phyloP scores from a whole-genome alignment of 2,113 vertebrate genomes.

The Turdus rufiventris region DNA sequence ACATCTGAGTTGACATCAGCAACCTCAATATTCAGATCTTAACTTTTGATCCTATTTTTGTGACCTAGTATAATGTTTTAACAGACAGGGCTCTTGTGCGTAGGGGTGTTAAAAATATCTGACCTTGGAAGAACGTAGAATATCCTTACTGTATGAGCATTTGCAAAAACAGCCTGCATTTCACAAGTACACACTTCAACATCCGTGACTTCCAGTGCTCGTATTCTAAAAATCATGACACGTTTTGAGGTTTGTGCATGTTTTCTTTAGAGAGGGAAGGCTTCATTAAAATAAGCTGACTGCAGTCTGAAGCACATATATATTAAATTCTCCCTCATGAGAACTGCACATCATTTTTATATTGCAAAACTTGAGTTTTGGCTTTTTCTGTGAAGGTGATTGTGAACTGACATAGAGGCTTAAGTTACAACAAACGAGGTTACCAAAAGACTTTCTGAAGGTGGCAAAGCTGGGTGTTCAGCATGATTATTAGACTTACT shows the following conservation, averaged over 20 bases:
- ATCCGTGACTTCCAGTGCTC: background rate
- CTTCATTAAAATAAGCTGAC: background rate
- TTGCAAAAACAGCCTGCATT: background rate
- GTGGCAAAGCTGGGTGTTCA: background rate
- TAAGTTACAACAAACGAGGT: background rate
- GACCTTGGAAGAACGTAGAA: background rate
- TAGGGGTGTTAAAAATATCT: conserved; percentile 29
- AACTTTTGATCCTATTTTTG: conserved; percentile 5
- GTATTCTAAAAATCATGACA: background rate
- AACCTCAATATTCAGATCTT: conserved; percentile 28
- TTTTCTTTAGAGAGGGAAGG: background rate
- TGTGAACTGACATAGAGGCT: background rate
- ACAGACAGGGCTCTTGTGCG: background rate
- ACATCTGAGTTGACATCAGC: background rate
- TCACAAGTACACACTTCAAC: background rate
- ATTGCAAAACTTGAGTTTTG: background rate
- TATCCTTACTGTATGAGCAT: background rate
- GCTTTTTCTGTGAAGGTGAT: background rate
- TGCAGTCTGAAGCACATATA: background rate
- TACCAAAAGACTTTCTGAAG: background rate
- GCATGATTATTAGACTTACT: background rate
- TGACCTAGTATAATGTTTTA: background rate
- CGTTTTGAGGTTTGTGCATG: background rate
- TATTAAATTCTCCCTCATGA: background rate
- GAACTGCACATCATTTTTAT: background rate